Conservation (phyloP, 2,888 invertebrate genomes). For the Argyresthia albistria region DNA sequence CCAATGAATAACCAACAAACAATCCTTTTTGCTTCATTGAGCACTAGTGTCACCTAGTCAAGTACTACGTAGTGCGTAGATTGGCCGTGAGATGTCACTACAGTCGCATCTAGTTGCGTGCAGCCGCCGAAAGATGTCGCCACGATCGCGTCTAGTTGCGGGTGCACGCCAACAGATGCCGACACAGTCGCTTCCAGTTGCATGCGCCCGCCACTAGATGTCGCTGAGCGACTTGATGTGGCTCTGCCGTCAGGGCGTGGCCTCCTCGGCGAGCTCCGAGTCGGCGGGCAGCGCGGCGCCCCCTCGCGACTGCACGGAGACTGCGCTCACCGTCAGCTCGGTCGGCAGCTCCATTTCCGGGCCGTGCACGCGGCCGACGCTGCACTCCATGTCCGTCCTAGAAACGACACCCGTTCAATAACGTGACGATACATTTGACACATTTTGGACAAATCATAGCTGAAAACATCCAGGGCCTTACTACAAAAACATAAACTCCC, state of each 20-base stretch:
- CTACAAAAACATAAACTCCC: too few species aligned
- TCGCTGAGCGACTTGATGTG: slow-evolving; percentile 3
- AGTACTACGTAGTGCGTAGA: too few species aligned
- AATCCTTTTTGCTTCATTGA: too few species aligned
- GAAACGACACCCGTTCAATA: slow-evolving; percentile 8
- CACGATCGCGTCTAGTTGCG: neutral
- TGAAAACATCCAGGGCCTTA: too few species aligned
- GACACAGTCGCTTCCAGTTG: neutral
- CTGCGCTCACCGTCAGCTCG: slow-evolving; percentile 37
- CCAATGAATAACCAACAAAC: too few species aligned
- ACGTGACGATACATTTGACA: too few species aligned
- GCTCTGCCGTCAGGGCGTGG: slow-evolving; percentile 46
- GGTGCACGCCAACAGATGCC: neutral
- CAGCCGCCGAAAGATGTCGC: neutral
- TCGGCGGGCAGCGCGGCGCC: slow-evolving; percentile 23
- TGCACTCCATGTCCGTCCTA: slow-evolving; percentile 65
- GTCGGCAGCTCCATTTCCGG: slow-evolving; percentile 28
- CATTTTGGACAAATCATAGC: too few species aligned
- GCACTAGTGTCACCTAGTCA: too few species aligned
- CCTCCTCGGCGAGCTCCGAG: slow-evolving; percentile 57
- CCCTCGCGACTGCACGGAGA: slow-evolving; percentile 25
- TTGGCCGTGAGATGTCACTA: too few species aligned
- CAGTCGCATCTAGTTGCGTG: neutral
- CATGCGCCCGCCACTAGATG: slow-evolving; percentile 3
- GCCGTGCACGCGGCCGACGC: slow-evolving; percentile 48